Evolutionary conservation across 2,888 invertebrate species (phyloP), one percentile per base, ranked within the genome.

Genomic region (Chelonus formosanus): DNA sequence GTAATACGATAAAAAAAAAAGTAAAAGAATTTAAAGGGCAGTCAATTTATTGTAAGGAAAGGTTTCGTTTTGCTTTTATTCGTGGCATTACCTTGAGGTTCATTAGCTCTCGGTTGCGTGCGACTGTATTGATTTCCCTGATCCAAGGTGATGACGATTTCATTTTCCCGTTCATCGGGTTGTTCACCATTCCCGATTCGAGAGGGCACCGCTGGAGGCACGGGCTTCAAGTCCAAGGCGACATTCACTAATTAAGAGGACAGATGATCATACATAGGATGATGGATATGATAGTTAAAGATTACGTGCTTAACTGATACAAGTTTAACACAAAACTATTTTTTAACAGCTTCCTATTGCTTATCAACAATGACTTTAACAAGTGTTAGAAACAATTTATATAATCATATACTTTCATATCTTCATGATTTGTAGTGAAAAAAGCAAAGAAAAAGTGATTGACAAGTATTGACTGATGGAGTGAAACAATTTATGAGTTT

Each of bases 81-180:
- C 68, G 64, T 68, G 45, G 43, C 68, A 74, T 84, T 84, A 84
- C 84, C 84, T 84, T 83, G 84, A 69, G 84, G 84, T 74, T 84
- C 84, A 77, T 84, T 84, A 74, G 84, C 83, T 76, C 84, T 79
- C 65, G 84, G 84, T 76, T 86, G 87, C 67, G 87, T 85, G 78
- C 88, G 88, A 70, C 89, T 85, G 77, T 89, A 85, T 76, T 89
- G 88, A 82, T 90, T 89, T 68, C 88, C 88, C 85, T 88, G 89
- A 70, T 89, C 88, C 78, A 89, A 86, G 84, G 89, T 89, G 83
- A 89, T 89, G 80, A 89, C 85, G 81, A 90, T 89, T 85, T 89
- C 89, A 84, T 89, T 89, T 81, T 88, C 88, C 73, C 88, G 86
- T 74, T 88, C 88, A 78, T 88, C 87, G 69, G 85, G 84, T 77